Evolutionary conservation across 2,797 vertebrate genomes (phyloP).

Genomic region (Eulemur mongoz): DNA sequence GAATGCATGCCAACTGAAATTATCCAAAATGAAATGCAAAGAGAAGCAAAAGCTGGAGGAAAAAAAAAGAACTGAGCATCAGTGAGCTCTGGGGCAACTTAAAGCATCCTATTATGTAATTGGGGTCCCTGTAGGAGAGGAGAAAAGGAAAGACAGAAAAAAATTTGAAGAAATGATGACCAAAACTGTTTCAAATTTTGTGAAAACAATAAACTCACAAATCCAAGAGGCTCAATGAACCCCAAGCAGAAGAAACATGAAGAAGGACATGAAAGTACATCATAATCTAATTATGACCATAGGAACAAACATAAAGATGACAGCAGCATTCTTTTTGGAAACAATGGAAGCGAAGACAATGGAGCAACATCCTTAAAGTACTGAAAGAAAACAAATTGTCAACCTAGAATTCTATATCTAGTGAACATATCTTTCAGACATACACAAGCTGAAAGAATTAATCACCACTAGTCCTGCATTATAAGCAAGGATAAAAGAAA

Average conservation of each 20-base stretch:
- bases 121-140: not conserved
- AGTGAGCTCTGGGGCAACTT: not conserved
- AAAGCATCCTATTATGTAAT: not conserved
- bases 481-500: not conserved
- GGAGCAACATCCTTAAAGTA: not conserved
- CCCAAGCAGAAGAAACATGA: not conserved
- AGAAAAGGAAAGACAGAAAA: not conserved
- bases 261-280: not conserved
- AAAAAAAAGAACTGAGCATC: not conserved
- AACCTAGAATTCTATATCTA: slow-evolving; percentile 31
- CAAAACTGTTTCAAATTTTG: not conserved
- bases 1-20: not conserved
- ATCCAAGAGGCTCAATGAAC: slow-evolving; percentile 19
- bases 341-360: not conserved
- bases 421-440: slow-evolving; percentile 13
- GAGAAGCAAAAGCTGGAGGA: not conserved
- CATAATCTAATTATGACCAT: not conserved
- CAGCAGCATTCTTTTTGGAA: not conserved
- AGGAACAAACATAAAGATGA: not conserved
- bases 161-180: slow-evolving; percentile 6
- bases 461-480: not conserved
- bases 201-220: slow-evolving; percentile 24
- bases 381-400: not conserved
- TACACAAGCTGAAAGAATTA: not conserved
- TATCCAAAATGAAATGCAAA: slow-evolving; percentile 31